Evolutionary conservation across 1,140 invertebrate species (phyloP), one percentile per base, ranked within the genome.

Genomic region (Drosophila ohnishii): DNA sequence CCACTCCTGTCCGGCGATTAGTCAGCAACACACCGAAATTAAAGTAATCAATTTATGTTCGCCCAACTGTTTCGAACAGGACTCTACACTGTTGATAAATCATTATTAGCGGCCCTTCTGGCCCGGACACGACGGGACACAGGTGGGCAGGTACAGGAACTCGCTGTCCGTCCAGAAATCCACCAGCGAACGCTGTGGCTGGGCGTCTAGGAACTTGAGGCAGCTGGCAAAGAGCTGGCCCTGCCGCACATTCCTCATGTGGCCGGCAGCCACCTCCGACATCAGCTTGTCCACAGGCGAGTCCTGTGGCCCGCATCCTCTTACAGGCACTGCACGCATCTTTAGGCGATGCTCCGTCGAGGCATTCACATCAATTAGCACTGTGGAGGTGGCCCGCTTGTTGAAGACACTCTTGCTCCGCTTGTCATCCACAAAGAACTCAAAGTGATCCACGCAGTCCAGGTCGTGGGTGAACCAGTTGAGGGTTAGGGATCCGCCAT

Each of bases 101-200:
- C 32, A 16, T 56, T 45, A 56, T 69, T 69, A 45, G 19, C 22
- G 30, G n/a, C 13, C 16, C 44, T 65, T 9, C 22, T 45, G 13
- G 22, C 37, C 10, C 1, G 28, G 30, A 0, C 25, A 28, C 4
- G 6, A 4, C 7, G 57, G 45, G 9, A 2, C 14, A 16, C 48
- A 67, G 25, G 58, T 22, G 10, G 83, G 83, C n/a, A 80, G 35
- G 19, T 87, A 87, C 1, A 88, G 32, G 42, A 69, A 88, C 13
- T 80, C 73, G 60, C 84, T 88, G 22, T 72, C 80, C 14, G 73
- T 75, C 83, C 83, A 87, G 42, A 75, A 88, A 13, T 75, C 72
- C 10, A 83, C 34, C n/a, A 88, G 14, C 6, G 57, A 47, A 1
- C 56, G 48, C 53, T 66, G 75, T 0, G 40, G 16, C 34, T 64